A percentile compares a stretch with the other conserved stretches of the same genome.
These are phyloP conservation scores for Labrus mixtus DNA, from an alignment of 2,113 vertebrate genomes.

Conservation along the genomic window DNA sequence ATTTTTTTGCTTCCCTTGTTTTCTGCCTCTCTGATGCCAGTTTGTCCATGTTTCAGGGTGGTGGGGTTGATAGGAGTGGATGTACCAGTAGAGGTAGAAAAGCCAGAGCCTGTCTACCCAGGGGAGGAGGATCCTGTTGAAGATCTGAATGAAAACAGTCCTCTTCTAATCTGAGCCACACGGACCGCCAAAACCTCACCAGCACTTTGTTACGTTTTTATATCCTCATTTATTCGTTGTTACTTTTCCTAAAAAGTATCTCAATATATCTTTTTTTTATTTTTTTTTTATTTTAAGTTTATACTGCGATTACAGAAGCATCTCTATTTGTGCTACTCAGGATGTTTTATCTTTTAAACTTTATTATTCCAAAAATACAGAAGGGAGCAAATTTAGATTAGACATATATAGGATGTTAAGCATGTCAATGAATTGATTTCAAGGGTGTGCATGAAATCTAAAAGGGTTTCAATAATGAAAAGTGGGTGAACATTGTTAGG, in stretches of 20 bases:
- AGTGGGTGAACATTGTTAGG: not conserved
- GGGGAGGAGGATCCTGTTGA: conserved; percentile 52
- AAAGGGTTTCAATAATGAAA: not conserved
- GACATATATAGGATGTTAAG: not conserved
- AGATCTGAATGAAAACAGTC: conserved; percentile 41
- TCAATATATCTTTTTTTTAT: not conserved
- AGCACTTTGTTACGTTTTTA: conserved; percentile 12
- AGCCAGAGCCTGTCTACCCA: conserved; percentile 40
- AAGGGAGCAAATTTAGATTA: not conserved
- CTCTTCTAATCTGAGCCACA: conserved; percentile 41
- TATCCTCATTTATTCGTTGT: not conserved
- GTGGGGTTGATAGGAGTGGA: conserved; percentile 64
- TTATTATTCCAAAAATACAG: not conserved
- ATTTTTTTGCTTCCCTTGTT: not conserved
- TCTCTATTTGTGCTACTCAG: not conserved
- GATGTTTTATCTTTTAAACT: not conserved
- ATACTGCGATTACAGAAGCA: not conserved
- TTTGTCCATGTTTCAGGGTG: conserved; percentile 53
- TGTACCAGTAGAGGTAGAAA: conserved; percentile 39
- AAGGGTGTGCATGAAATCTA: not conserved
- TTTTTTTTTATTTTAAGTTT: not conserved
- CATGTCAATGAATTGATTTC: not conserved
- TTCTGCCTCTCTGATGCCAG: not conserved
- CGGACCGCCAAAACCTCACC: not conserved
- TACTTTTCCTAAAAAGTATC: not conserved